phyloP scores from a whole-genome alignment of 2,888 invertebrate genomes.

The Dyspetes luteomarginatus region DNA sequence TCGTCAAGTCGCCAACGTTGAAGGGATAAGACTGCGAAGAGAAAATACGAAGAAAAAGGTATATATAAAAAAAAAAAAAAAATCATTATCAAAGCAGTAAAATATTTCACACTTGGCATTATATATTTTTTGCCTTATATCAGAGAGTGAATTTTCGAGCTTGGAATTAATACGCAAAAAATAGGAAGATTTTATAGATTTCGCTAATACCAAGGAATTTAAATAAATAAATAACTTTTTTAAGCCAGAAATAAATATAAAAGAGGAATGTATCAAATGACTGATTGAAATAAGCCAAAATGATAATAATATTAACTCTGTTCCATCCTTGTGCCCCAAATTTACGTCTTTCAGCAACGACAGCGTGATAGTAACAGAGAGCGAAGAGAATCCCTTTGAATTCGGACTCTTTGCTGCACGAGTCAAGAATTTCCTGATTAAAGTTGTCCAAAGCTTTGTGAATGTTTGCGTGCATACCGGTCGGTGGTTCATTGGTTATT shows the following conservation, averaged over 20 bases:
- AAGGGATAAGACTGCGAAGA: conserved; percentile 89
- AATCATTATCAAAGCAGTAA: too few species aligned
- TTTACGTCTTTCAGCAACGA: conserved; percentile 95
- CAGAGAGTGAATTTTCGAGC: neutral
- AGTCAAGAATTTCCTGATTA: conserved; percentile 95
- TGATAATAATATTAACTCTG: conserved; percentile 81
- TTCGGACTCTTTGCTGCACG: conserved; percentile 96
- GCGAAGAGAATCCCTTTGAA: conserved; percentile 95
- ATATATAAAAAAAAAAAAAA: too few species aligned
- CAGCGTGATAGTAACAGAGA: conserved; percentile 97
- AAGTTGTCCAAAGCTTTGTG: conserved; percentile 97
- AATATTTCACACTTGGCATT: too few species aligned
- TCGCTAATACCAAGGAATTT: conserved; percentile 80
- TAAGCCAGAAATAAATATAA: conserved; percentile 1
- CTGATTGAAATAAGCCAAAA: neutral
- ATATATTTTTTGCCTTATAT: too few species aligned
- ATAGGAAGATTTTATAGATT: conserved; percentile 14
- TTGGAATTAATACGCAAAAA: neutral
- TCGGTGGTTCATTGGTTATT: conserved; percentile 98
- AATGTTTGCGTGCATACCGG: conserved; percentile 96
- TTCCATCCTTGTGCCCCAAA: conserved; percentile 98
- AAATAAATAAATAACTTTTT: conserved; percentile 10
- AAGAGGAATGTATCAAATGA: neutral
- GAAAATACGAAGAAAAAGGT: too few species aligned
- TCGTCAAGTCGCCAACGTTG: conserved; percentile 94